A percentile compares a stretch with the other conserved stretches of the same genome.
These are phyloP conservation scores for Drosophila rufa DNA, from an alignment of 1,140 invertebrate genomes.

Conservation along the genomic window DNA sequence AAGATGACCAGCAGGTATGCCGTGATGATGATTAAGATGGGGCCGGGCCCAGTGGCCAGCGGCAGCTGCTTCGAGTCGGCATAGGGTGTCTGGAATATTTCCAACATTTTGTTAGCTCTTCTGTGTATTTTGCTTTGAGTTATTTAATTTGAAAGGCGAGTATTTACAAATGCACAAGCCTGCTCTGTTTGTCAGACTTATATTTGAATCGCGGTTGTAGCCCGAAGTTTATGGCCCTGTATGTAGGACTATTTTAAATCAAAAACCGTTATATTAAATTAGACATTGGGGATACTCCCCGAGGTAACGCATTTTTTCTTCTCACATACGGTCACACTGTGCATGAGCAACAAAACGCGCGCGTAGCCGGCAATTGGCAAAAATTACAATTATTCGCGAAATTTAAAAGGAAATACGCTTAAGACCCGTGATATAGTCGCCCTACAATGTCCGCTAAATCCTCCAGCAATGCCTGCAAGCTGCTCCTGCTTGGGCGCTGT, in stretches of 20 bases:
- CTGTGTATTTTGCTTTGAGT: neutral
- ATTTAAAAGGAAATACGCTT: neutral
- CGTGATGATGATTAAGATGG: slow-evolving; percentile 89
- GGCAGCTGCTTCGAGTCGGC: slow-evolving; percentile 80
- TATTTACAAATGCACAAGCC: neutral
- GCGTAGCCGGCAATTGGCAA: slow-evolving; percentile 19
- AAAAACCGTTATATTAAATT: neutral
- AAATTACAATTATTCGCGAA: slow-evolving; percentile 13
- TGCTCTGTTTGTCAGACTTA: too few relatives aligned
- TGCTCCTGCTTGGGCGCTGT: slow-evolving; percentile 60
- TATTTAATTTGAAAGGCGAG: neutral
- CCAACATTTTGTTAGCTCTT: slow-evolving; percentile 25
- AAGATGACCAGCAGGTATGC: slow-evolving; percentile 90
- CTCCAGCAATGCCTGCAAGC: slow-evolving; percentile 46
- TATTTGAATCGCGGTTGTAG: too few relatives aligned
- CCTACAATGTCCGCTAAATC: slow-evolving; percentile 21
- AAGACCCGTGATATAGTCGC: neutral
- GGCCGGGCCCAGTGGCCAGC: slow-evolving; percentile 90
- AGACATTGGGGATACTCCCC: neutral
- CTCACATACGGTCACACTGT: neutral
- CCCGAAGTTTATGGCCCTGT: too few relatives aligned
- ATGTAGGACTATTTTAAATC: too few relatives aligned
- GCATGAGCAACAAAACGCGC: slow-evolving; percentile 30
- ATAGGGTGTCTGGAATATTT: slow-evolving; percentile 33
- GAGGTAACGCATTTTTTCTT: neutral